Conservation (phyloP, 2,888 invertebrate genomes). For the Drosophila paranaensis region DNA sequence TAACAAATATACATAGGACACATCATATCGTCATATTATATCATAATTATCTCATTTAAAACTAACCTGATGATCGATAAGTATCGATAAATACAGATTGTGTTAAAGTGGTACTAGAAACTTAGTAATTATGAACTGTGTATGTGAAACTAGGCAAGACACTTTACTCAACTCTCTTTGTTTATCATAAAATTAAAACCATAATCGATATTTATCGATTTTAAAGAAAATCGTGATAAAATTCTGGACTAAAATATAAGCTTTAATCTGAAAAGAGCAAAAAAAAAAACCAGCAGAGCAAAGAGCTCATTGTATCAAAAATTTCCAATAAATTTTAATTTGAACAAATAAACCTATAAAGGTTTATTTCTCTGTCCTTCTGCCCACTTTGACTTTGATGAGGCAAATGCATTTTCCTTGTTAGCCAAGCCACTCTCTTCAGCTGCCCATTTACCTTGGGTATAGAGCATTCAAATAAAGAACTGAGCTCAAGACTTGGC, state of each 20-base stretch:
- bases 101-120: not conserved
- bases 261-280: too few relatives aligned
- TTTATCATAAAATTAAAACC: too few relatives aligned
- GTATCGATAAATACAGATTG: not conserved
- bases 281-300: too few relatives aligned
- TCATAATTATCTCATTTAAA: not conserved
- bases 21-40: not conserved
- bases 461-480: constrained; percentile 41
- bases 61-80: not conserved
- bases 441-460: not conserved
- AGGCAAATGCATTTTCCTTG: not conserved
- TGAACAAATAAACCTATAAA: not conserved
- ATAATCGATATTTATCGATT: not conserved
- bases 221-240: too few relatives aligned
- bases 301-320: too few relatives aligned
- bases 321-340: not conserved
- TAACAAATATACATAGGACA: not conserved
- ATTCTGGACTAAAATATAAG: too few relatives aligned
- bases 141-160: too few relatives aligned
- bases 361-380: not conserved
- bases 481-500: constrained; percentile 48
- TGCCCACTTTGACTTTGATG: not conserved
- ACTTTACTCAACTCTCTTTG: too few relatives aligned
- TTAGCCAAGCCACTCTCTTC: not conserved
- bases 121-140: not conserved